Evolutionary conservation across 2,888 invertebrate species (phyloP).

Genomic region (Endomychus coccineus): DNA sequence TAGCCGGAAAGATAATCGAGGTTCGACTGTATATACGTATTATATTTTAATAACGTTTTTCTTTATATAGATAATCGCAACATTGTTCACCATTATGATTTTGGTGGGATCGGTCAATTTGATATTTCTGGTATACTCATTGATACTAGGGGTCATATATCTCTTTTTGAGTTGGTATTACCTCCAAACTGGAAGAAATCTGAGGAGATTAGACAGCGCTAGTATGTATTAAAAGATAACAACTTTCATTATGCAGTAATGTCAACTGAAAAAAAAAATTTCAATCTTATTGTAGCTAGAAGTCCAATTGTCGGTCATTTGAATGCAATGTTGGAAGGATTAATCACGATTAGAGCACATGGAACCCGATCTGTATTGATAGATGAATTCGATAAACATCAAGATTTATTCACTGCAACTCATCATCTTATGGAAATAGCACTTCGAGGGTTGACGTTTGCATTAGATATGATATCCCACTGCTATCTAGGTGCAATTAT

Average conservation of each 20-base stretch:
- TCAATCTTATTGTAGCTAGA: conserved; percentile 23
- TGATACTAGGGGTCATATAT: conserved; percentile 54
- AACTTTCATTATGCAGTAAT: too few species aligned
- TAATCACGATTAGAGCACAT: conserved; percentile 29
- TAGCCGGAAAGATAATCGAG: too few species aligned
- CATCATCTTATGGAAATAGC: conserved; percentile 23
- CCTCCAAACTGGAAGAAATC: conserved; percentile 59
- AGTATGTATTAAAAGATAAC: conserved; percentile 48
- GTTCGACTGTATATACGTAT: too few species aligned
- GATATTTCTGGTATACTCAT: conserved; percentile 14
- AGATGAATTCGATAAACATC: conserved; percentile 29
- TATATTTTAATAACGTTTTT: too few species aligned
- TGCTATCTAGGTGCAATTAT: too few species aligned
- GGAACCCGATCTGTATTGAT: conserved; percentile 25
- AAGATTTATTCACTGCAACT: conserved; percentile 28
- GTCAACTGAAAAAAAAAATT: conserved; percentile 7
- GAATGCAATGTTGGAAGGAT: conserved; percentile 31
- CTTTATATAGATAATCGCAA: too few species aligned
- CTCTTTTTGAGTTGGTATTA: conserved; percentile 56
- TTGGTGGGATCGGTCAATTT: conserved; percentile 5
- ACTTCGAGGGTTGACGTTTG: conserved; percentile 10
- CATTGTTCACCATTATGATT: too few species aligned
- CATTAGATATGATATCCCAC: too few species aligned
- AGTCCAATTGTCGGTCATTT: conserved; percentile 31
- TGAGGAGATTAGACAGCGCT: conserved; percentile 61